A percentile compares a stretch with the other conserved stretches of the same genome.
phyloP scores from a whole-genome alignment of 2,797 vertebrate species.

The Malurus splendens region DNA sequence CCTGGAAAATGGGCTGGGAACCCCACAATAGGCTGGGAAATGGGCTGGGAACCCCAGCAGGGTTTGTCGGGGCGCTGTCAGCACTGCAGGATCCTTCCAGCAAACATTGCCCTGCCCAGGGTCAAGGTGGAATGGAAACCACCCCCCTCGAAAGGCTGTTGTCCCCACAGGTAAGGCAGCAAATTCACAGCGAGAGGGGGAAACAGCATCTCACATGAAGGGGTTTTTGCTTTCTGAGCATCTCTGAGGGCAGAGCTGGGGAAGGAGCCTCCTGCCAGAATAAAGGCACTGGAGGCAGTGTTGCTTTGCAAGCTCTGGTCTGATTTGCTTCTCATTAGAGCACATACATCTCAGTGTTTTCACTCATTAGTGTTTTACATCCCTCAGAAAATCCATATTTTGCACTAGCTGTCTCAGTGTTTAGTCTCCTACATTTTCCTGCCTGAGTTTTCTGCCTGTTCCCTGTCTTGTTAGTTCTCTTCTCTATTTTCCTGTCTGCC shows the following conservation, averaged over 20 bases:
- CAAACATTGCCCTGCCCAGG: neutral
- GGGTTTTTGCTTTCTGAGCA: neutral
- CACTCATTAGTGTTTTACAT: slow-evolving; percentile 36
- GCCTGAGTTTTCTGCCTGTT: neutral
- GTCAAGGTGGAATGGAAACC: neutral
- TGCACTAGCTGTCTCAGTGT: slow-evolving; percentile 1
- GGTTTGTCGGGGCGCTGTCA: neutral
- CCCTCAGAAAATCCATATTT: slow-evolving; percentile 33
- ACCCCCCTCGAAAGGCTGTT: neutral
- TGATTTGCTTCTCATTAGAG: slow-evolving; percentile 34
- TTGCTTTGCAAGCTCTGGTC: neutral
- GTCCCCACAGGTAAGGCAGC: neutral
- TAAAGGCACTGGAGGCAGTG: neutral
- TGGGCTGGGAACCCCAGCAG: neutral
- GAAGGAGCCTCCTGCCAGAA: neutral
- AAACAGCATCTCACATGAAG: neutral
- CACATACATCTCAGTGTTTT: slow-evolving; percentile 15
- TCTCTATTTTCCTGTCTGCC: neutral
- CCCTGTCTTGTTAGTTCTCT: neutral
- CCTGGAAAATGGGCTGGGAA: too few species aligned
- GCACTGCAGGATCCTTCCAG: neutral
- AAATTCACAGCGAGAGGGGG: fast-evolving
- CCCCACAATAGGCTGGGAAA: too few species aligned
- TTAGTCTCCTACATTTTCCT: slow-evolving; percentile 5
- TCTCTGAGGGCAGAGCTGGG: neutral